Evolutionary conservation across 2,113 vertebrate species (phyloP).

Genomic region (Physeter macrocephalus): DNA sequence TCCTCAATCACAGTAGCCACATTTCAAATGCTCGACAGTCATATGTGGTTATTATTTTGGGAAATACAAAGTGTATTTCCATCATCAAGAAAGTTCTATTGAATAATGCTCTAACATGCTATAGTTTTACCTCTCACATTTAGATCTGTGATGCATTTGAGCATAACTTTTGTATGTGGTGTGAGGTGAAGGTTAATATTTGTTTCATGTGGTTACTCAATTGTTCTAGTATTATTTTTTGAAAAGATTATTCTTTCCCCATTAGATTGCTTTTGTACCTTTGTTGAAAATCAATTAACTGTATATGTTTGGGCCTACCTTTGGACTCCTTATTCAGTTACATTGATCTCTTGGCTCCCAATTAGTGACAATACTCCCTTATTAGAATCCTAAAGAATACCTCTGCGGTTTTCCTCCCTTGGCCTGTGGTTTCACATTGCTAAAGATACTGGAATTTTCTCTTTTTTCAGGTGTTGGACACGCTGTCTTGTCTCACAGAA

Average conservation of each 20-base stretch:
- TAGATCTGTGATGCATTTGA: background rate
- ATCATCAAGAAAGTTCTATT: background rate
- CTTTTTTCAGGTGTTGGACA: background rate
- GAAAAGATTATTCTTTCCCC: background rate
- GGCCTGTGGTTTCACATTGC: too few species aligned
- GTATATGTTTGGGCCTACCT: background rate
- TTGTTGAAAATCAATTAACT: background rate
- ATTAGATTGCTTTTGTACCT: background rate
- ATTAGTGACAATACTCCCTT: fast-evolving
- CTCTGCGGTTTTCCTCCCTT: background rate
- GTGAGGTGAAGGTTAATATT: background rate
- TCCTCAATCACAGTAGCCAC: background rate
- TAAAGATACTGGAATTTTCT: background rate
- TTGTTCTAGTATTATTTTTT: background rate
- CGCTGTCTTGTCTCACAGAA: background rate
- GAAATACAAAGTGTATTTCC: background rate
- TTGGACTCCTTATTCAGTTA: background rate
- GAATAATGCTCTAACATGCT: background rate
- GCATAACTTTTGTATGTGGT: background rate
- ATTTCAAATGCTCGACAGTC: background rate
- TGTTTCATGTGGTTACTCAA: background rate
- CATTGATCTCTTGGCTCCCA: fast-evolving
- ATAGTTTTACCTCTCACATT: background rate
- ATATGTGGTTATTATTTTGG: too few species aligned
- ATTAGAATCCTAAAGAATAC: fast-evolving